Evolutionary conservation across 2,797 vertebrate species (phyloP).

Genomic region (Smutsia temminckii): DNA sequence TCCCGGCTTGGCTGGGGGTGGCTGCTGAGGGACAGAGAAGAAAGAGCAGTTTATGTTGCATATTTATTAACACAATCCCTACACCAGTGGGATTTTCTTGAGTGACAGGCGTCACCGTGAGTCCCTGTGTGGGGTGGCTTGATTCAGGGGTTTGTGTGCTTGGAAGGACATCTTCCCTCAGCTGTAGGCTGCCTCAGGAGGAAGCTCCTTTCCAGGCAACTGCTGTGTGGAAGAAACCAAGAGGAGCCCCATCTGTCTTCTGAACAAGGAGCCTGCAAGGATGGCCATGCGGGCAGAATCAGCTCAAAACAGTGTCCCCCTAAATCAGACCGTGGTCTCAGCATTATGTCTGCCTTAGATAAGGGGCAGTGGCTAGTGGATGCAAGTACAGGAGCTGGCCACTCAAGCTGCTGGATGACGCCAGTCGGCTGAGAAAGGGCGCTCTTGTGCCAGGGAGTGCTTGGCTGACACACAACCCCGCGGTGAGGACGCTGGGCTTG

Average conservation of each 20-base stretch:
- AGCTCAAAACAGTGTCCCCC: neutral
- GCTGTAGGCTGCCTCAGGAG: neutral
- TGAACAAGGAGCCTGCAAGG: neutral
- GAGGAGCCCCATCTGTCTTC: too few species aligned
- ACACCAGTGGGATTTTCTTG: conserved; percentile 3
- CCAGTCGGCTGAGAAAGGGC: neutral
- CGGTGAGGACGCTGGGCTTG: neutral
- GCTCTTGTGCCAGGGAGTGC: fast-evolving
- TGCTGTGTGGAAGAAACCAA: neutral
- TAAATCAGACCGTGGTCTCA: neutral
- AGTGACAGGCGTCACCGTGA: conserved; percentile 20
- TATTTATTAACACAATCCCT: conserved; percentile 13
- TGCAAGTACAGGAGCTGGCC: neutral
- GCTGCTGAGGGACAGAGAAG: neutral
- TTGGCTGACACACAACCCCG: neutral
- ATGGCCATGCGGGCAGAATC: fast-evolving
- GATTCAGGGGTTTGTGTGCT: neutral
- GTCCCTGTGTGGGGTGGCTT: neutral
- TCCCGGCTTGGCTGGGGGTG: conserved; percentile 4
- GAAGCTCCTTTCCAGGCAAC: neutral
- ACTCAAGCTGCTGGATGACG: neutral
- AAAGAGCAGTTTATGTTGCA: neutral
- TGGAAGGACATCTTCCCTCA: neutral
- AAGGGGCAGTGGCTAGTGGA: neutral
- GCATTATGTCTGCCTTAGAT: fast-evolving